Base-by-base conservation (phyloP, 2,888 invertebrate genomes). In the Ornithoptera alexandrae region DNA sequence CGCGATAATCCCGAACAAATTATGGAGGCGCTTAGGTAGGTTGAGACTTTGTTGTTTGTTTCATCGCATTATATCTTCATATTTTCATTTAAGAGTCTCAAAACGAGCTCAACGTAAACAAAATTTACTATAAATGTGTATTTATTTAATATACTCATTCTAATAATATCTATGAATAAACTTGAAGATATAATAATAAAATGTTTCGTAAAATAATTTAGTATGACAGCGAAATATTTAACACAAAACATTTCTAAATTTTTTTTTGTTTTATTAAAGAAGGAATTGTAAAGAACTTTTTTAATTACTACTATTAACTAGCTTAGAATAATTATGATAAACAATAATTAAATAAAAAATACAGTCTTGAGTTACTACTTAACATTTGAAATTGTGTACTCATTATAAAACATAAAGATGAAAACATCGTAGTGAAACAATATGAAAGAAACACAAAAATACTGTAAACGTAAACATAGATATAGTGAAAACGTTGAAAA, bases 1-100 rank as follows among this genome's bases (percentile, higher is more conserved):
- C 85, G 83, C 83, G 90, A 87, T 91, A 91, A 92, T 92, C 90
- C 89, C 80, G 85, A 84, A 85, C 88, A 89, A 91, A 90, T 90
- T 89, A 90, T 89, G 87, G 86, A 88, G 88, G 89, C 79, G 86
- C 87, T 89, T 84, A 77, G 76, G 71, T 82, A 82, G 79, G 78
- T 78, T 76, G 84, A 81, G 86, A 81, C 82, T 82, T 83, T 79
- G 80, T 82, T 67, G 81, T 83, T 87, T 86, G 87, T 90, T 89
- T 87, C 89, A 89, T 86, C 82, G 82, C 22, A 58, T 58, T 58
- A 24, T 58, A 20, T 58, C 20, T 56, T 58, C 20, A n/a, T n/a
- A 22, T 24, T 58, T 20, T n/a, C 56, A n/a, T 53, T 53, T 18
- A 53, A 53, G n/a, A 53, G 53, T 6, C 53, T n/a, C 53, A 53